phyloP scores from a whole-genome alignment of 2,113 vertebrate species.

The Candoia aspera region DNA sequence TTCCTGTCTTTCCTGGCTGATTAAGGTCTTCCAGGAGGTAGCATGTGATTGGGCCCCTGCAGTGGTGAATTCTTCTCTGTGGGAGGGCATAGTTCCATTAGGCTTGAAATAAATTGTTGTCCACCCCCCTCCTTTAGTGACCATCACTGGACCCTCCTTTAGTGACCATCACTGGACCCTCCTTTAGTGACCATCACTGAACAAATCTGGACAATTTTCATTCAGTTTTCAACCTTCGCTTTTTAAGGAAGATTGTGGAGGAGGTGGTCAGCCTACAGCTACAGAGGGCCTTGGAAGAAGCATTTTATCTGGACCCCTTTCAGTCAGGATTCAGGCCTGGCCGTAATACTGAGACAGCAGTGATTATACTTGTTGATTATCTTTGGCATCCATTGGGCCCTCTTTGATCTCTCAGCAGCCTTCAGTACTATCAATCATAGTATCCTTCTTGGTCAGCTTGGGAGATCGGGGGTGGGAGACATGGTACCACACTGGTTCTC shows the following conservation, averaged over 20 bases:
- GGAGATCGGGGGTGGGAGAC: too few species aligned
- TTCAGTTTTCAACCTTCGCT: not conserved
- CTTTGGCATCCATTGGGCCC: too few species aligned
- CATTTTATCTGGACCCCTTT: too few species aligned
- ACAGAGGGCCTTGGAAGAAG: not conserved
- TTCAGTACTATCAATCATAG: too few species aligned
- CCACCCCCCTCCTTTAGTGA: not conserved
- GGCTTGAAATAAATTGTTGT: not conserved
- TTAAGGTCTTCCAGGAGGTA: not conserved
- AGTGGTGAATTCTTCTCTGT: not conserved
- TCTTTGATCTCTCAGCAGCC: too few species aligned
- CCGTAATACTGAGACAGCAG: too few species aligned
- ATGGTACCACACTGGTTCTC: too few species aligned
- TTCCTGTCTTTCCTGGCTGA: not conserved
- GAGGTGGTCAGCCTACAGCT: not conserved
- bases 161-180: not conserved
- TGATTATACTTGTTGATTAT: too few species aligned
- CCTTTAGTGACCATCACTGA: not conserved
- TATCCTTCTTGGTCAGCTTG: too few species aligned
- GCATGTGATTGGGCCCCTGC: not conserved
- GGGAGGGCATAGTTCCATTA: not conserved
- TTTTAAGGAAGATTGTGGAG: not conserved
- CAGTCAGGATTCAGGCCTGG: too few species aligned
- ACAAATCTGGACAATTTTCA: not conserved
- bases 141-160: not conserved